Evolutionary conservation across 1,140 invertebrate genomes (phyloP), one percentile per base, ranked within the genome.

Genomic region (Calliphora vicina): DNA sequence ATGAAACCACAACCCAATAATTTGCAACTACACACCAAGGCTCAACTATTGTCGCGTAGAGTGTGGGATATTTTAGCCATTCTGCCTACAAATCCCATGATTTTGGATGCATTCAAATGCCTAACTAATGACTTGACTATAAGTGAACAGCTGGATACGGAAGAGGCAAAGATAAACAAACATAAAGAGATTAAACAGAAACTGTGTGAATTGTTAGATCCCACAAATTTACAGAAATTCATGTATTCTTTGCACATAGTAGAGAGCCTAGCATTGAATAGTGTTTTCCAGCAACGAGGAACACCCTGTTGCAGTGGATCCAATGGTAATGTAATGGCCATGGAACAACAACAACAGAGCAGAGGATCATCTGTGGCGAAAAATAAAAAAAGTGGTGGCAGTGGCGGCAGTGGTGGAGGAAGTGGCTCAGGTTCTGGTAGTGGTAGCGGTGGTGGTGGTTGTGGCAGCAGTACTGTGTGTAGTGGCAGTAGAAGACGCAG

Each of bases 241-340:
- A 98, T 98, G 96, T 99, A 99, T 89, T 97, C 96, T 0, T 90
- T 98, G 61, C 97, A 98, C 87, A 98, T 98, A 82, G 95, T 98
- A 1, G 97, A 98, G 82, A 93, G 93, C 83, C 82, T 90, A 20
- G 87, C 88, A 0, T 25, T 89, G 2, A 89, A 84, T 35, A 88
- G 87, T 71, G 84, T 83, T 5, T 85, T 85, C 0, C 82, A 85
- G 0, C 82, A 84, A 29, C 13, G 82, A 67, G 50, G 72, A 23
- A 73, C 67, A 5, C 45, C 80, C 35, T 67, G 61, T 35, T 82
- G 83, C 13, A 84, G 87, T 13, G 84, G 85, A 12, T 74, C 67
- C 71, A 89, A 89, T 72, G 87, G 88, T 8, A 87, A 84, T 73
- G 71, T 87, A 25, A 50, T 85, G 12, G 83, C 85, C 9, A 85